Conservation (phyloP, 2,797 vertebrate species). For the Mycteria americana region DNA sequence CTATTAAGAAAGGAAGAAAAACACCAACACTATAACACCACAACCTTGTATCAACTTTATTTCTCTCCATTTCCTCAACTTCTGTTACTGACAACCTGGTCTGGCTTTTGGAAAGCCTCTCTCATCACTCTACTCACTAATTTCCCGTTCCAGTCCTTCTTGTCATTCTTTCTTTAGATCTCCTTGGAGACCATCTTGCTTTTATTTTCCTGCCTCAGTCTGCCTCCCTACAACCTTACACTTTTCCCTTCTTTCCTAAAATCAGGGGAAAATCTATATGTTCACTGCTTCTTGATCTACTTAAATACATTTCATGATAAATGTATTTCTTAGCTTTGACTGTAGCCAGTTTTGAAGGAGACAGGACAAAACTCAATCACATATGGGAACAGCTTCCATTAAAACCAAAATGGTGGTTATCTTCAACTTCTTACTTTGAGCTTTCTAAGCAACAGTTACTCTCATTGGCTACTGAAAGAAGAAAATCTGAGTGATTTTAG, state of each 20-base stretch:
- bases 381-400: neutral
- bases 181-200: neutral
- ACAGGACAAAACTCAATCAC: neutral
- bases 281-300: neutral
- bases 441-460: neutral
- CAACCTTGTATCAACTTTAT: neutral
- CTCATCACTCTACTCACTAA: neutral
- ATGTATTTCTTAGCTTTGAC: neutral
- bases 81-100: neutral
- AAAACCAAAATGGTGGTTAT: neutral
- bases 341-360: neutral
- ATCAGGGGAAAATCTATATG: neutral
- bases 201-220: neutral
- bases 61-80: neutral
- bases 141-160: neutral
- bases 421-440: neutral
- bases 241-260: neutral
- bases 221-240: neutral
- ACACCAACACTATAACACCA: neutral
- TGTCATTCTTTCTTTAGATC: neutral
- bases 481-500: neutral
- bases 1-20: neutral
- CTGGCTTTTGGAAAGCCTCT: neutral
- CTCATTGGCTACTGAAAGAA: neutral
- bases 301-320: neutral